Percentiles rank a stretch among this genome's conserved stretches.
These are phyloP conservation scores for Heterodera schachtii DNA, from an alignment of 1,140 invertebrate species.

Conservation along the genomic window DNA sequence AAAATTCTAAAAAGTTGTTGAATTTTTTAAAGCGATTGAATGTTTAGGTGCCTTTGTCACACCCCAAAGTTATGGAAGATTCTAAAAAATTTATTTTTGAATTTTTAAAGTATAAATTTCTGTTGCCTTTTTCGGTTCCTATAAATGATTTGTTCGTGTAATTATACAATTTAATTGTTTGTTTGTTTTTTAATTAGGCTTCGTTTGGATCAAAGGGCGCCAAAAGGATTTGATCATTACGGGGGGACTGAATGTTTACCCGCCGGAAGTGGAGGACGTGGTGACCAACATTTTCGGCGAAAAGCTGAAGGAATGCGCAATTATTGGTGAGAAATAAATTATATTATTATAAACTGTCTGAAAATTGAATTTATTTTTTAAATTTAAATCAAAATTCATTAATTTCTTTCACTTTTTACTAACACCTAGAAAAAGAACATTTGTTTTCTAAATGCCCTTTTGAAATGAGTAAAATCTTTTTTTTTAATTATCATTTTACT, in stretches of 20 bases:
- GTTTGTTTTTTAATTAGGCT: conserved; percentile 35
- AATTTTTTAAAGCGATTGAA: too few relatives aligned
- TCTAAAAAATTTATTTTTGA: too few relatives aligned
- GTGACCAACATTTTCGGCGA: conserved; percentile 50
- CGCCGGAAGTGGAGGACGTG: conserved; percentile 63
- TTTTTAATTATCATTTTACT: not conserved
- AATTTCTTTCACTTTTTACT: too few relatives aligned
- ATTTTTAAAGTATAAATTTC: too few relatives aligned
- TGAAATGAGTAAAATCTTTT: not conserved
- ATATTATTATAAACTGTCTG: too few relatives aligned
- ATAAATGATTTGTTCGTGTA: not conserved
- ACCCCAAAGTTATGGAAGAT: too few relatives aligned
- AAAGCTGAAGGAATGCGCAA: conserved; percentile 54
- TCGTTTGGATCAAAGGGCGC: conserved; percentile 53
- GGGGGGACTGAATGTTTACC: conserved; percentile 65
- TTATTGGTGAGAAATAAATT: conserved; percentile 51
- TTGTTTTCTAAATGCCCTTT: too few relatives aligned
- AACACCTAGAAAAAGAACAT: too few relatives aligned
- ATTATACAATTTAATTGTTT: not conserved
- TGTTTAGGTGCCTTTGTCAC: too few relatives aligned
- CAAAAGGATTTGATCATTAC: conserved; percentile 61
- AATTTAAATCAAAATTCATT: too few relatives aligned
- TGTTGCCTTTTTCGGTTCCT: too few relatives aligned
- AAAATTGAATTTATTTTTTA: not conserved
- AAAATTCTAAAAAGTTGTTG: too few relatives aligned